Conservation (phyloP, 2,113 vertebrate genomes). For the Macaca mulatta region DNA sequence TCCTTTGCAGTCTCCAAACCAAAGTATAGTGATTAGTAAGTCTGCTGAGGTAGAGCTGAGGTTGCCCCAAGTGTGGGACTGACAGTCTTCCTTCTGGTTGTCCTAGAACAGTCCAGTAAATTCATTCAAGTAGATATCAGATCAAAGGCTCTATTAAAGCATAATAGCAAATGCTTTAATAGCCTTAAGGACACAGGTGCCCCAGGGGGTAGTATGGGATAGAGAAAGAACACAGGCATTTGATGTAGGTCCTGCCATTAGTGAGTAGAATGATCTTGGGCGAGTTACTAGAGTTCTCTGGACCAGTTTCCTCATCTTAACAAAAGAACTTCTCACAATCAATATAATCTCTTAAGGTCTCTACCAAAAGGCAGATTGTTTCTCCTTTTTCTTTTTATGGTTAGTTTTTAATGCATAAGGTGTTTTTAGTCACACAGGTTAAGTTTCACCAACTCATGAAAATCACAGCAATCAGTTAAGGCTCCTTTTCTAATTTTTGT, state of each 20-base stretch:
- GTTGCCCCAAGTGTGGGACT: not conserved
- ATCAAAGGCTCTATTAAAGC: not conserved
- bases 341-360: not conserved
- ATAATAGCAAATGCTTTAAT: not conserved
- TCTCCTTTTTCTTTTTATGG: not conserved
- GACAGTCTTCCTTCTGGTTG: not conserved
- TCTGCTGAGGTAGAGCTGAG: not conserved
- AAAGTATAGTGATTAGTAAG: not conserved
- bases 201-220: not conserved
- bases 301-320: not conserved
- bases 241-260: not conserved
- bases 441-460: conserved; percentile 47
- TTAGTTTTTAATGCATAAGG: not conserved
- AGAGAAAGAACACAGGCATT: not conserved
- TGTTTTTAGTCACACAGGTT: conserved; percentile 6
- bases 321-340: not conserved
- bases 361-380: not conserved
- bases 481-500: conserved; percentile 38
- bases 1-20: not conserved
- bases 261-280: not conserved
- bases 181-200: not conserved
- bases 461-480: conserved; percentile 33
- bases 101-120: not conserved
- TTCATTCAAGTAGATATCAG: not conserved
- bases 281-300: not conserved